Conservation (phyloP, 1,140 invertebrate genomes). For the Metopolophium dirhodum region DNA sequence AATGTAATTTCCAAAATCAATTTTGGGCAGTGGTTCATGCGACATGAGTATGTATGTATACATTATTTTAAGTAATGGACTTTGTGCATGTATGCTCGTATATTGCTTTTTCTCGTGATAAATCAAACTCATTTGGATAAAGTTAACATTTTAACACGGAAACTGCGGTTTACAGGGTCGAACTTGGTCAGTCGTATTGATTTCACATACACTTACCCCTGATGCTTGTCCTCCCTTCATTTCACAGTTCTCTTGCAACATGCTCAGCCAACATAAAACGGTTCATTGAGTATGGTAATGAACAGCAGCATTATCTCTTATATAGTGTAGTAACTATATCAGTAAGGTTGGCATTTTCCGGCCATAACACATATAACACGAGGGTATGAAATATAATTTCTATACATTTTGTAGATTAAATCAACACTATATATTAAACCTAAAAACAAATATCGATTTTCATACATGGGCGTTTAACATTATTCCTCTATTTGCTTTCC, state of each 20-base stretch:
- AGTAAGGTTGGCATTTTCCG: constrained; percentile 11
- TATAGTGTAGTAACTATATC: not conserved
- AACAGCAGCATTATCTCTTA: not conserved
- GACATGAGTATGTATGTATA: not conserved
- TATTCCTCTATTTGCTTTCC: not conserved
- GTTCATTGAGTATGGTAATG: constrained; percentile 32
- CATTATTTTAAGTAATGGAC: not conserved
- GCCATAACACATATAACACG: not conserved
- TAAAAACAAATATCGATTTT: constrained; percentile 15
- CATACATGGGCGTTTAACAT: not conserved
- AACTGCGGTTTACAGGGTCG: not conserved
- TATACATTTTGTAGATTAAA: constrained; percentile 13
- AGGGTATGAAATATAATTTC: constrained; percentile 27
- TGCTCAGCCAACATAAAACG: constrained; percentile 20
- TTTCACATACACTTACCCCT: not conserved
- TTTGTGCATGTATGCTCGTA: not conserved
- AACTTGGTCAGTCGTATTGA: constrained; percentile 35
- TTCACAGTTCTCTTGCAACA: not conserved
- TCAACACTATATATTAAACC: not conserved
- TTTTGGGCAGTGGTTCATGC: not conserved
- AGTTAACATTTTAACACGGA: not conserved
- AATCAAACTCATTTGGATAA: constrained; percentile 1
- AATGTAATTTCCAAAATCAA: not conserved
- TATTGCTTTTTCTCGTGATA: not conserved
- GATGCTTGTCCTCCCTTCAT: not conserved